These are phyloP conservation scores for Neodiprion lecontei DNA, from an alignment of 1,140 invertebrate species.

Conservation along the genomic window DNA sequence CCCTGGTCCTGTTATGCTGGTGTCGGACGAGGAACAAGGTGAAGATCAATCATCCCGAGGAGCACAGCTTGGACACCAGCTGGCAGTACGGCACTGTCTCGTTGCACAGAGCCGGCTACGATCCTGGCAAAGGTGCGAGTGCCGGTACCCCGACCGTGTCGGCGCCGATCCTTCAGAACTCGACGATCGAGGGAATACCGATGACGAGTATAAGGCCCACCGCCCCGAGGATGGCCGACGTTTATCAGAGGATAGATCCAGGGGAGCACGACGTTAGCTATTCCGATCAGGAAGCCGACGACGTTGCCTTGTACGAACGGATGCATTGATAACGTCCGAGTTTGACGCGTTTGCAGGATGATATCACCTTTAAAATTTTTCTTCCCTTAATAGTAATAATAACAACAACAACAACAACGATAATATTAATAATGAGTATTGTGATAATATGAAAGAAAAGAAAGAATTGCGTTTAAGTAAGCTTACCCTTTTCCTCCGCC, in stretches of 20 bases:
- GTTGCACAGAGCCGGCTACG: slow-evolving; percentile 2
- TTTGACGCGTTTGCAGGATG: neutral
- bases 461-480: too few species aligned
- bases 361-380: neutral
- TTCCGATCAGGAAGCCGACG: slow-evolving; percentile 14
- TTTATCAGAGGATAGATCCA: slow-evolving; percentile 14
- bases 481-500: neutral
- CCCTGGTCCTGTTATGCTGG: slow-evolving; percentile 9
- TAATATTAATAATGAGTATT: too few species aligned
- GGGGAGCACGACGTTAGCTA: slow-evolving; percentile 9
- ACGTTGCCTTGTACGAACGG: slow-evolving; percentile 10
- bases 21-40: slow-evolving; percentile 8
- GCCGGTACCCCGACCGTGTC: neutral
- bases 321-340: neutral
- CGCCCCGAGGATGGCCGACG: slow-evolving; percentile 6
- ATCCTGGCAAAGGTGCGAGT: neutral
- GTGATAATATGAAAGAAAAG: too few species aligned
- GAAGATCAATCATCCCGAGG: slow-evolving; percentile 13
- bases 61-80: slow-evolving; percentile 13
- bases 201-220: slow-evolving; percentile 14
- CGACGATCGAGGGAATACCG: slow-evolving; percentile 7
- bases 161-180: slow-evolving; percentile 9
- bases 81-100: slow-evolving; percentile 12
- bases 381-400: neutral
- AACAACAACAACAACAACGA: too few species aligned